These are phyloP conservation scores for Meloe dianella DNA, from an alignment of 2,888 invertebrate genomes.

Conservation along the genomic window DNA sequence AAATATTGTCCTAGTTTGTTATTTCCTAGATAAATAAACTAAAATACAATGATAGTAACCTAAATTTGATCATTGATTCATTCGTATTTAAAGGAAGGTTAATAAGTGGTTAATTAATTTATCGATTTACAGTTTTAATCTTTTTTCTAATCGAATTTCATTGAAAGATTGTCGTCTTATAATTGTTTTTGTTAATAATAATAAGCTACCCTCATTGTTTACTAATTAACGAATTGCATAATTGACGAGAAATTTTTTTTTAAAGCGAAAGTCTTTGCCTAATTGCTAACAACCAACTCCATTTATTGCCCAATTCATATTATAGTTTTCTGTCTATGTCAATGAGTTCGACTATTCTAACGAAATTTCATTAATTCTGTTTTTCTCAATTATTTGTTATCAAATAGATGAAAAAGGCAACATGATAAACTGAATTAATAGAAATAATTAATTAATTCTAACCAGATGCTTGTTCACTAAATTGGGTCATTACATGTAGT, in stretches of 20 bases:
- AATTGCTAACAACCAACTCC: constrained; percentile 14
- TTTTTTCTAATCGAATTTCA: background rate
- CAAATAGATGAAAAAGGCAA: background rate
- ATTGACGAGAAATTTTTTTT: constrained; percentile 23
- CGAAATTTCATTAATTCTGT: background rate
- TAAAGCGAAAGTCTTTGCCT: constrained; percentile 31
- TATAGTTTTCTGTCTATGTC: constrained; percentile 2
- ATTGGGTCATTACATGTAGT: background rate
- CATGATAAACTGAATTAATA: background rate
- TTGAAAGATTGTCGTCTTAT: constrained; percentile 2
- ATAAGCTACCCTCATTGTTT: constrained; percentile 29
- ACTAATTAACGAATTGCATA: constrained; percentile 28
- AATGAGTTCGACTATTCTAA: constrained; percentile 4
- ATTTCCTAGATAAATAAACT: no score
- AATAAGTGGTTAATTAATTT: background rate
- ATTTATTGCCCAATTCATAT: constrained; percentile 4
- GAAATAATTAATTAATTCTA: constrained; percentile 5
- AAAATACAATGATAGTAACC: no score
- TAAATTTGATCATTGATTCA: no score
- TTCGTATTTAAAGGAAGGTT: no score
- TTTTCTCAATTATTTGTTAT: background rate
- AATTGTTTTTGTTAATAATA: constrained; percentile 5
- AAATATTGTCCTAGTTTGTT: no score
- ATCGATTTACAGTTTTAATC: background rate
- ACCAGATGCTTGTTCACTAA: constrained; percentile 5